A percentile compares a stretch with the other conserved stretches of the same genome.
These are phyloP conservation scores for Chromis chromis DNA, from an alignment of 2,797 vertebrate species.

Conservation along the genomic window DNA sequence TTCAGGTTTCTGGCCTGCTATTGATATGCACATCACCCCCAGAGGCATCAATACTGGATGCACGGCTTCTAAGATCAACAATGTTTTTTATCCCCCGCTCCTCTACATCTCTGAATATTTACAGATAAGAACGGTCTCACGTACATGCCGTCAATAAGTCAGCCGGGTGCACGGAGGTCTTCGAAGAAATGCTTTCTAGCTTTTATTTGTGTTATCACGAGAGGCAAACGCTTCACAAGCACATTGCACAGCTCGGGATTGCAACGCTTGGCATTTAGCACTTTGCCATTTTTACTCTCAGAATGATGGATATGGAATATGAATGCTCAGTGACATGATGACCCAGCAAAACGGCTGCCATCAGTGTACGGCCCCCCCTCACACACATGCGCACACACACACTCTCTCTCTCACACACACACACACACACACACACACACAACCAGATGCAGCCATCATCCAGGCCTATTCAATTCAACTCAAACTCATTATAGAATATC, in stretches of 20 bases:
- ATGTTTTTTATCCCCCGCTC: background rate
- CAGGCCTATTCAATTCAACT: conserved; percentile 12
- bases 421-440: background rate
- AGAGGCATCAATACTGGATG: conserved; percentile 28
- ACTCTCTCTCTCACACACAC: background rate
- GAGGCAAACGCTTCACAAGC: conserved; percentile 44
- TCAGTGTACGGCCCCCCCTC: background rate
- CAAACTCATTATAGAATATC: conserved; percentile 14
- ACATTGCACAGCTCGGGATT: conserved; percentile 43
- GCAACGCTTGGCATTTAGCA: conserved; percentile 67
- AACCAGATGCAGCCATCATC: background rate
- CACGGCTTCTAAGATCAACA: background rate
- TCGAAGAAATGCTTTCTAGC: conserved; percentile 7
- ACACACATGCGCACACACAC: background rate
- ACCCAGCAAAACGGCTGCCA: conserved; percentile 61
- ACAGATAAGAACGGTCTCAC: background rate
- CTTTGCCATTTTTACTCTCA: conserved; percentile 65
- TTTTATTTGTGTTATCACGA: conserved; percentile 35
- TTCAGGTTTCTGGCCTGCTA: conserved; percentile 17
- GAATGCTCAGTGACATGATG: conserved; percentile 68
- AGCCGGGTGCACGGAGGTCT: conserved; percentile 1
- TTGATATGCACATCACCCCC: conserved; percentile 48
- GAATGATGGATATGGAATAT: conserved; percentile 72
- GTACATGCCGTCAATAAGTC: conserved; percentile 6
- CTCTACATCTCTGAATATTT: background rate